These are phyloP conservation scores for Melitaea athalia DNA, from an alignment of 2,888 invertebrate species.

Conservation along the genomic window DNA sequence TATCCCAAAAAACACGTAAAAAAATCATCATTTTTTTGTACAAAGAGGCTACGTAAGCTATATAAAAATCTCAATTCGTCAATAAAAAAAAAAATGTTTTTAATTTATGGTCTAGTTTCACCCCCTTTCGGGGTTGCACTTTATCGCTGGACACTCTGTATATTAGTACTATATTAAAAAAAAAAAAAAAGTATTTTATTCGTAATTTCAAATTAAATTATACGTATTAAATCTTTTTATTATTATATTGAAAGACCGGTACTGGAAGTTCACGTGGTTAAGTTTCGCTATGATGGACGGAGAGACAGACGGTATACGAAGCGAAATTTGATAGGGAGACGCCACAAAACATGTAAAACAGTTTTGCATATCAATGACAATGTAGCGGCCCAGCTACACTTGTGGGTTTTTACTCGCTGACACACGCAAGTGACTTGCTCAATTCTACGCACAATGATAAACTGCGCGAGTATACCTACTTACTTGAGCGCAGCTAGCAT, in stretches of 20 bases:
- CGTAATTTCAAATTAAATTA: neutral
- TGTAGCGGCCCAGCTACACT: neutral
- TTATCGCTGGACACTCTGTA: too few species aligned
- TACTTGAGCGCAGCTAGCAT: neutral
- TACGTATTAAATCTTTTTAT: neutral
- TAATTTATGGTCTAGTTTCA: too few species aligned
- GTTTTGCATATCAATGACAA: constrained; percentile 21
- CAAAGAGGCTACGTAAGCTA: too few species aligned
- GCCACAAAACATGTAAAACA: constrained; percentile 33
- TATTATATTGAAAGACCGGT: constrained; percentile 17
- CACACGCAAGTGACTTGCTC: neutral
- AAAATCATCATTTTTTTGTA: too few species aligned
- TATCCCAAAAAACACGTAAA: too few species aligned
- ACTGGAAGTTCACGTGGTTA: constrained; percentile 24
- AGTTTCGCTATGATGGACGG: constrained; percentile 40
- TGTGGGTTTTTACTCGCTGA: neutral
- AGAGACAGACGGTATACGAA: constrained; percentile 41
- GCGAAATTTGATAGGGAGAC: constrained; percentile 34
- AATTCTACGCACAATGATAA: neutral
- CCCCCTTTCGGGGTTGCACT: too few species aligned
- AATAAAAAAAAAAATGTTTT: too few species aligned
- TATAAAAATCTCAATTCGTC: too few species aligned
- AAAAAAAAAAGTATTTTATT: neutral
- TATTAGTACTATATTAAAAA: too few species aligned
- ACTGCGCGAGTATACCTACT: neutral